Base-by-base conservation (phyloP, 2,888 invertebrate genomes). In the Congeria kusceri region DNA sequence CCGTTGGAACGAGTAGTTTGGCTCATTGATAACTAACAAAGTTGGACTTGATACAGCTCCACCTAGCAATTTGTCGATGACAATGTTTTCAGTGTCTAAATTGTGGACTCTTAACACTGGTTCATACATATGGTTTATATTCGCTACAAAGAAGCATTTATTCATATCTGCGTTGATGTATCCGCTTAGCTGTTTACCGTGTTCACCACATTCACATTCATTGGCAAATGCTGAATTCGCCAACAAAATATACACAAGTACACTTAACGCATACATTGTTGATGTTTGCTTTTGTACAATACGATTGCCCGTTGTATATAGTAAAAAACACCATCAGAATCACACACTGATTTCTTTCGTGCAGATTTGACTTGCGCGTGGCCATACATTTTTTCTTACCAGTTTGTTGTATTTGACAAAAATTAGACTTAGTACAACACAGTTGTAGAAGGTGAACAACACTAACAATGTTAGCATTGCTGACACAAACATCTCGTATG, bases 201-300 rank as follows among this genome's bases (percentile, higher is more conserved):
- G 44, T 46, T 25, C 44, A n/a, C 63, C 63, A 63, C 63, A 63
- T 15, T 63, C 63, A 25, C 63, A 63, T 11, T 63, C 63, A 23
- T 63, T 63, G 9, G 44, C 63, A 7, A 25, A 44, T 9, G 44
- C 46, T 20, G 0, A 20, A 18, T 28, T 28, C 18, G 28, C 58
- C 15, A 58, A 28, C 18, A 58, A 23, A 58, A 20, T 25, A 28
- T 20, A 25, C 25, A 58, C 4, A 28, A 58, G 18, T 27, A 23
- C 49, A 58, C 18, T 25, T 15, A 20, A 58, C 23, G 58, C 23
- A 25, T 28, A 25, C 28, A 58, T 58, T 58, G 20, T 9, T 25
- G 28, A 27, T 58, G 32, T 32, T 32, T 32, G 32, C 11, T 32
- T 32, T 7, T 32, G 32, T 32, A n/a, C 32, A 32, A 32, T 32